Conservation (phyloP, 2,113 vertebrate species). For the Nycticorax nycticorax region DNA sequence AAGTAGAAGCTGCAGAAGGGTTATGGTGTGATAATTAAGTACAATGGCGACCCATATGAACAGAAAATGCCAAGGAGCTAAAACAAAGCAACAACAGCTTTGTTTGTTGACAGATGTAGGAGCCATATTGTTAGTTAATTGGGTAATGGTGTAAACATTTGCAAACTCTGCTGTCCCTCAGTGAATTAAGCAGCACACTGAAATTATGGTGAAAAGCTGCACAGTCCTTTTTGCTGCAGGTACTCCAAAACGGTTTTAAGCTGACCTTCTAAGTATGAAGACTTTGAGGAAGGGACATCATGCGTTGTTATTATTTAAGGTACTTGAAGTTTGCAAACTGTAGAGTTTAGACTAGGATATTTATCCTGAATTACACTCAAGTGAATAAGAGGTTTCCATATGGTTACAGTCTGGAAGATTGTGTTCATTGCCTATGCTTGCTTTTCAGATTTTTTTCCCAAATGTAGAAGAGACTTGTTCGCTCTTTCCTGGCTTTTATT, state of each 20-base stretch:
- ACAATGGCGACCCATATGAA: constrained; percentile 83
- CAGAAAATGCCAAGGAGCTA: constrained; percentile 82
- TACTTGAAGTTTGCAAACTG: background rate
- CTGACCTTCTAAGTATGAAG: background rate
- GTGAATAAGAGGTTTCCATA: constrained; percentile 36
- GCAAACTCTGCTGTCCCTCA: constrained; percentile 89
- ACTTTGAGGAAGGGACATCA: background rate
- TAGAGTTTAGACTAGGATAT: background rate
- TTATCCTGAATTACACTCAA: constrained; percentile 25
- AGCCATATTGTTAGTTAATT: constrained; percentile 97
- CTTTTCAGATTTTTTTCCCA: background rate
- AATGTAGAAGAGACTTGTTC: background rate
- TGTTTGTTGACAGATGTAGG: constrained; percentile 99
- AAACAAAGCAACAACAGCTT: constrained; percentile 94
- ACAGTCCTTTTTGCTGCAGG: constrained; percentile 41
- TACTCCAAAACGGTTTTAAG: background rate
- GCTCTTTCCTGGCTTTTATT: background rate
- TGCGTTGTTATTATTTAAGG: background rate
- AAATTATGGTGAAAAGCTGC: constrained; percentile 71
- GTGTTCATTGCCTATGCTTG: background rate
- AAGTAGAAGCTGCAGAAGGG: constrained; percentile 78
- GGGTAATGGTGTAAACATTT: constrained; percentile 99
- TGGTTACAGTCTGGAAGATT: constrained; percentile 35
- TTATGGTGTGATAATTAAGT: constrained; percentile 84
- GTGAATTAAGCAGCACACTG: constrained; percentile 76